Percentiles rank a stretch among this genome's conserved stretches.
Evolutionary conservation across 1,140 invertebrate species (phyloP).

Genomic region (Vanessa atalanta): DNA sequence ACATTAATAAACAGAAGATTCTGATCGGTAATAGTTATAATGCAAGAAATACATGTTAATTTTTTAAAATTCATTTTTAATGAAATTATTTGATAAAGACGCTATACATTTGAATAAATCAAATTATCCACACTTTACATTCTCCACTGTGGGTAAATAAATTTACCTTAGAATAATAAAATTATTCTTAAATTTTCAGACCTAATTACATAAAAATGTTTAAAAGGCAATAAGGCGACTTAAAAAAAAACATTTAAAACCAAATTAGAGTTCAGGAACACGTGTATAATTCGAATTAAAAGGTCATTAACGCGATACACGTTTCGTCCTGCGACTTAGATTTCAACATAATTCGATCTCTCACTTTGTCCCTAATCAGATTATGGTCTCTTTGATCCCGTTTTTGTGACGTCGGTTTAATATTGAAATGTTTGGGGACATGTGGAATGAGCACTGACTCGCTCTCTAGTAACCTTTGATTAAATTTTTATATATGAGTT

Average conservation of each 20-base stretch:
- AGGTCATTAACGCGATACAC: constrained; percentile 10
- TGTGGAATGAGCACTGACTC: neutral
- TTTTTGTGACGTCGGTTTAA: constrained; percentile 3
- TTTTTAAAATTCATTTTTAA: too few relatives aligned
- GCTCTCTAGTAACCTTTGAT: neutral
- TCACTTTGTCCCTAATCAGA: neutral
- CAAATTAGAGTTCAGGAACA: constrained; percentile 1
- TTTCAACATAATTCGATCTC: constrained; percentile 2
- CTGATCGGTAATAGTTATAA: too few relatives aligned
- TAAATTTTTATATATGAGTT: neutral
- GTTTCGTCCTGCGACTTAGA: neutral
- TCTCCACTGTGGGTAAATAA: too few relatives aligned
- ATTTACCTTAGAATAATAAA: neutral
- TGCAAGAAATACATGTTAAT: too few relatives aligned
- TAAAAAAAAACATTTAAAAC: constrained; percentile 3
- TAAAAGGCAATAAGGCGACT: neutral
- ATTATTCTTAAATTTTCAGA: neutral
- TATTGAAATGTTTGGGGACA: constrained; percentile 1
- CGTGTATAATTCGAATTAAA: constrained; percentile 10
- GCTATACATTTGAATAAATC: too few relatives aligned
- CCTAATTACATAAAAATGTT: neutral
- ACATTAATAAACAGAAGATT: too few relatives aligned
- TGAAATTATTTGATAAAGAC: too few relatives aligned
- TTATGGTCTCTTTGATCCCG: constrained; percentile 5
- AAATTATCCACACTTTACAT: too few relatives aligned